Conservation (phyloP, 2,888 invertebrate species). For the Philereme transversata region DNA sequence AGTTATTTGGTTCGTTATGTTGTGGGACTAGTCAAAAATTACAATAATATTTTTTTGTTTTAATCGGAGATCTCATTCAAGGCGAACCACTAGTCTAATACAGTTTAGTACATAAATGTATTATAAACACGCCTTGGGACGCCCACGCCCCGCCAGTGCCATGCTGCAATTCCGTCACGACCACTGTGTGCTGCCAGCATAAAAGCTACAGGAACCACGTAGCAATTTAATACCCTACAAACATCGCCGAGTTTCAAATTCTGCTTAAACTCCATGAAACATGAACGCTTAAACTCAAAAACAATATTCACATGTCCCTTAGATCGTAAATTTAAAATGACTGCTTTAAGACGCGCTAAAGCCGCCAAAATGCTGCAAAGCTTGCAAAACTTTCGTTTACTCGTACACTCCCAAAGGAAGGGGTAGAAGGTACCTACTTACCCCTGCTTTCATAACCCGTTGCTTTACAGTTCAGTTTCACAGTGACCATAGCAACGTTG, state of each 20-base stretch:
- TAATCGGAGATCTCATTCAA: too few relatives aligned
- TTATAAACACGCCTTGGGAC: too few relatives aligned
- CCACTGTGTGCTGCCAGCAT: too few relatives aligned
- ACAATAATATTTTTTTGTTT: too few relatives aligned
- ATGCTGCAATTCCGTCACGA: too few relatives aligned
- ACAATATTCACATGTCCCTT: constrained; percentile 24
- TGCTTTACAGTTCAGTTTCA: constrained; percentile 6
- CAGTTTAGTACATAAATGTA: too few relatives aligned
- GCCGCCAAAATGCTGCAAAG: constrained; percentile 31
- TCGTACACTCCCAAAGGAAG: constrained; percentile 32
- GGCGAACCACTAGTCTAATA: too few relatives aligned
- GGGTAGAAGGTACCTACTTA: constrained; percentile 7
- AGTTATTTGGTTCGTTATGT: too few relatives aligned
- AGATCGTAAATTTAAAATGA: constrained; percentile 30
- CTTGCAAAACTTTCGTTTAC: constrained; percentile 35
- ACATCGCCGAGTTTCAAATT: constrained; percentile 5
- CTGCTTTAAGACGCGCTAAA: constrained; percentile 27
- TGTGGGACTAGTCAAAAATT: too few relatives aligned
- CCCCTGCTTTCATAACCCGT: constrained; percentile 10
- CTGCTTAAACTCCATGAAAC: constrained; percentile 13
- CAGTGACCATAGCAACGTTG: constrained; percentile 15
- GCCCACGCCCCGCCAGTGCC: too few relatives aligned
- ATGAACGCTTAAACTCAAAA: constrained; percentile 12
- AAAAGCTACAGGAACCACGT: too few relatives aligned
- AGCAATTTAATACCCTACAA: too few relatives aligned